These are phyloP conservation scores for Pseudopipra pipra DNA, from an alignment of 2,113 vertebrate genomes.

Conservation along the genomic window DNA sequence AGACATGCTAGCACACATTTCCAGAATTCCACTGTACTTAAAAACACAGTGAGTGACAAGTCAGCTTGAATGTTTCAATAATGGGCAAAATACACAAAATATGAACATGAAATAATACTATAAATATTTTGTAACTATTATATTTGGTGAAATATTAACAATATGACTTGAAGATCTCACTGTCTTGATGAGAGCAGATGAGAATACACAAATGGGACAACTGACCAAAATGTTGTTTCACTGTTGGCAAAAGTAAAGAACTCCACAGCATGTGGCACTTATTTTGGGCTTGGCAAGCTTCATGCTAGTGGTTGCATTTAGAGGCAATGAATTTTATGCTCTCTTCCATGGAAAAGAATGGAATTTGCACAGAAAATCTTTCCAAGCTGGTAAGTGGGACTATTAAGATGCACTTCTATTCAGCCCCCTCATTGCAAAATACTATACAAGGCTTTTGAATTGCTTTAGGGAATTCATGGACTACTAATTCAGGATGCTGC, in stretches of 20 bases:
- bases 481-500: neutral
- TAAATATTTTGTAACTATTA: neutral
- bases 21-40: neutral
- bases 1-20: neutral
- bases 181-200: neutral
- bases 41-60: neutral
- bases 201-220: neutral
- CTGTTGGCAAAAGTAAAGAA: neutral
- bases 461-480: neutral
- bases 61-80: neutral
- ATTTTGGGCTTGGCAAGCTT: neutral
- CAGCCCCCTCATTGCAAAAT: neutral
- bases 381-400: neutral
- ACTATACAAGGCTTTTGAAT: neutral
- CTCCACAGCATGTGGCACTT: neutral
- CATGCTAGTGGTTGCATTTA: accelerated
- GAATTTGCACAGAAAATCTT: neutral
- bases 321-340: neutral
- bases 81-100: neutral
- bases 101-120: neutral
- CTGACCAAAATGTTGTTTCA: neutral
- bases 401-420: neutral
- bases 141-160: neutral
- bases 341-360: neutral
- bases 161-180: neutral